A percentile compares a stretch with the other conserved stretches of the same genome.
phyloP scores from a whole-genome alignment of 2,113 vertebrate genomes.

The Cynopterus brachyotis region DNA sequence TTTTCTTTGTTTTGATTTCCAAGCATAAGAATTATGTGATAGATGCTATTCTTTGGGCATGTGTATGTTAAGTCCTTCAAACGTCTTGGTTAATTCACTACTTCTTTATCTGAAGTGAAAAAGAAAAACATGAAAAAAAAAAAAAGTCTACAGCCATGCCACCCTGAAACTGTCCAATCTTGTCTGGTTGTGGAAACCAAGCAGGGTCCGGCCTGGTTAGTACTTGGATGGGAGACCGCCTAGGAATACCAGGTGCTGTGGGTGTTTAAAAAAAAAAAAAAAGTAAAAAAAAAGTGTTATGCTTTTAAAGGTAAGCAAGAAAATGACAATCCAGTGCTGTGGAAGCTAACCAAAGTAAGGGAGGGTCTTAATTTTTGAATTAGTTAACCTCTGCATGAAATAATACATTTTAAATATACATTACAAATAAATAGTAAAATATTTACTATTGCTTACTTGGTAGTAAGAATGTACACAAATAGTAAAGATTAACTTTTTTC shows the following conservation, averaged over 20 bases:
- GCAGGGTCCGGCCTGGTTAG: no score
- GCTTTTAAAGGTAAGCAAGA: background rate
- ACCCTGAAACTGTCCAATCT: no score
- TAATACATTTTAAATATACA: background rate
- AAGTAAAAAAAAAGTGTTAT: background rate
- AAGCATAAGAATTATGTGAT: background rate
- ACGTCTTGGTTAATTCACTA: background rate
- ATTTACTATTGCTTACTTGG: background rate
- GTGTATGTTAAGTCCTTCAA: background rate
- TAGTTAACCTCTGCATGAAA: background rate
- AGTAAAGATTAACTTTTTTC: background rate
- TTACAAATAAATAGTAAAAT: background rate
- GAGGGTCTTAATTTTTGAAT: background rate
- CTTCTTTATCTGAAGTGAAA: background rate
- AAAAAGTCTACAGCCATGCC: no score
- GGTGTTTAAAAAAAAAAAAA: no score
- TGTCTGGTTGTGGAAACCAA: no score
- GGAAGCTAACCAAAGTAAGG: background rate
- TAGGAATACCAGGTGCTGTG: no score
- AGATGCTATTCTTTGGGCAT: background rate
- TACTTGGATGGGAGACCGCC: no score
- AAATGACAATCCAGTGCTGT: background rate
- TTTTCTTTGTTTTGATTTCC: background rate
- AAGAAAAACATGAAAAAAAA: no score
- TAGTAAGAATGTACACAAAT: background rate